A percentile compares a stretch with the other conserved stretches of the same genome.
Evolutionary conservation across 2,888 invertebrate species (phyloP).

Genomic region (Scrobipalpa costella): DNA sequence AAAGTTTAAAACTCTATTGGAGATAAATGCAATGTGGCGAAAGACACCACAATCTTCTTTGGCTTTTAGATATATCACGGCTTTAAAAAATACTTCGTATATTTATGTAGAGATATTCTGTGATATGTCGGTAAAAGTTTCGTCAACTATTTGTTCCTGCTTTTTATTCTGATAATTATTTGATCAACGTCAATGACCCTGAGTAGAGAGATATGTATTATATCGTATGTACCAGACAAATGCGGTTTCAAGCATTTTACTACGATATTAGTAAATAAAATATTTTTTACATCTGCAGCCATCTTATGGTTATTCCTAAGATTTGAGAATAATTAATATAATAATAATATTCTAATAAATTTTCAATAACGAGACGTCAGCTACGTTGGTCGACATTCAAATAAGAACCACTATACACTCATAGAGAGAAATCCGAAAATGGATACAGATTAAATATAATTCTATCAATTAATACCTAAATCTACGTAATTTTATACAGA

Average conservation of each 20-base stretch:
- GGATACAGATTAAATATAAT: conserved; percentile 80
- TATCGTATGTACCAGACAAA: conserved; percentile 51
- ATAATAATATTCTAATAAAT: conserved; percentile 77
- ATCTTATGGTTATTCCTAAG: conserved; percentile 79
- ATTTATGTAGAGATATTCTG: conserved; percentile 57
- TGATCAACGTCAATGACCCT: conserved; percentile 50
- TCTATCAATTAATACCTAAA: conserved; percentile 77
- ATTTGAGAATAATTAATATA: conserved; percentile 65
- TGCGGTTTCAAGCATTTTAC: conserved; percentile 71
- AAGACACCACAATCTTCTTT: conserved; percentile 69
- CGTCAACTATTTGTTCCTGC: conserved; percentile 28
- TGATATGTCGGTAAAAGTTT: conserved; percentile 67
- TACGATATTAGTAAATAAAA: conserved; percentile 77
- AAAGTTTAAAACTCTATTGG: conserved; percentile 48
- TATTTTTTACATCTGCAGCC: conserved; percentile 76
- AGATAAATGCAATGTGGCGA: conserved; percentile 67
- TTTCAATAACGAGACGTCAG: conserved; percentile 78
- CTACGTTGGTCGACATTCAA: conserved; percentile 81
- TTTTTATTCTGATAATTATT: conserved; percentile 47
- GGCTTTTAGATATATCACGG: conserved; percentile 79
- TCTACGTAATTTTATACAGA: conserved; percentile 76
- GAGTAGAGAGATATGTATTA: conserved; percentile 74
- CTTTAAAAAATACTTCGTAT: conserved; percentile 62
- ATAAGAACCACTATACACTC: conserved; percentile 80
- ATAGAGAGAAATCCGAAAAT: conserved; percentile 81